phyloP scores from a whole-genome alignment of 2,113 vertebrate genomes.

The Puffinus mauretanicus region DNA sequence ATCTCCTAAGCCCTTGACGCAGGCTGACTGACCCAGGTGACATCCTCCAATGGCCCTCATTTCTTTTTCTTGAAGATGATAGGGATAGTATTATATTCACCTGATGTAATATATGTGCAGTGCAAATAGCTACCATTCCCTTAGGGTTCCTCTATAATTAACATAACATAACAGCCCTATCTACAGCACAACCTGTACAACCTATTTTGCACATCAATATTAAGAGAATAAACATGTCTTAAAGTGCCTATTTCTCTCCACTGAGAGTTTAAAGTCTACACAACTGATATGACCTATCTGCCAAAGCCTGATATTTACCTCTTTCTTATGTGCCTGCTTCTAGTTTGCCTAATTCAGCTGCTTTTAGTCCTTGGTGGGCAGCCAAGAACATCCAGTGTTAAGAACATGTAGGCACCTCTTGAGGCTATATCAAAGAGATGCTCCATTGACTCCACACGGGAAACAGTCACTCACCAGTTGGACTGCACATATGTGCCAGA shows the following conservation, averaged over 20 bases:
- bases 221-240: background rate
- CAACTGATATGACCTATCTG: background rate
- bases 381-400: background rate
- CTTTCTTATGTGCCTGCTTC: background rate
- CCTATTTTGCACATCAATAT: background rate
- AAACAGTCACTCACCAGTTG: background rate
- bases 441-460: background rate
- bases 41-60: background rate
- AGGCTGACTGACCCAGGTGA: background rate
- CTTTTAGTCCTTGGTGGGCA: background rate
- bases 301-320: background rate
- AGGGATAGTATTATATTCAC: background rate
- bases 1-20: background rate
- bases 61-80: background rate
- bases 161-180: background rate
- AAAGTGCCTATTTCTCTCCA: background rate
- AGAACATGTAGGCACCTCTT: background rate
- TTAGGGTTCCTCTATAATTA: background rate
- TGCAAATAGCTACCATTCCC: background rate
- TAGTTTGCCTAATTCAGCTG: background rate
- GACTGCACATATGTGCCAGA: accelerated
- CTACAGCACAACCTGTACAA: background rate
- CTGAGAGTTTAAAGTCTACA: background rate
- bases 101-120: background rate
- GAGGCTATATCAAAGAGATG: background rate